Percentiles rank a stretch among this genome's conserved stretches.
Conservation (phyloP, 2,797 vertebrate genomes). For the Lepus oiostolus region DNA sequence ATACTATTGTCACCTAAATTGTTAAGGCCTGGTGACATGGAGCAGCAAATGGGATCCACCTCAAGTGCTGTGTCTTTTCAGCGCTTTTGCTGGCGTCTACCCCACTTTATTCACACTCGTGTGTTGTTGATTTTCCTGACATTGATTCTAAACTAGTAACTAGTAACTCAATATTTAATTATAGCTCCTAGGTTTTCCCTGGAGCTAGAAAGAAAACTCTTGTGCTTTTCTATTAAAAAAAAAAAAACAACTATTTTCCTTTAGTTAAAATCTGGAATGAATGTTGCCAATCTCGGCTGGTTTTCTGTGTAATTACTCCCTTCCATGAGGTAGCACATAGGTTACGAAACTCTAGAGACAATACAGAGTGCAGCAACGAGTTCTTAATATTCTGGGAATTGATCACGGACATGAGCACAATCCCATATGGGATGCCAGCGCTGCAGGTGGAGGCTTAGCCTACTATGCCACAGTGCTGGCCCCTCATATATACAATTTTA, state of each 20-base stretch:
- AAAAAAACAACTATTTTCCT: slow-evolving; percentile 2
- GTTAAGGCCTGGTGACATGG: background rate
- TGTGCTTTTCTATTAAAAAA: background rate
- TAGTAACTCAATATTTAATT: slow-evolving; percentile 57
- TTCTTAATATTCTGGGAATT: slow-evolving; percentile 36
- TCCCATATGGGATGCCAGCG: background rate
- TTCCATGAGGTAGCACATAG: background rate
- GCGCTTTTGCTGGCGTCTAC: background rate
- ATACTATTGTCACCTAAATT: background rate
- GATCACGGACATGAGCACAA: background rate
- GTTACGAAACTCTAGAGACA: background rate
- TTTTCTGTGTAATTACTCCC: slow-evolving; percentile 23
- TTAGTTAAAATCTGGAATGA: background rate
- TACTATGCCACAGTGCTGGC: too few relatives aligned
- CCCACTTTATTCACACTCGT: background rate
- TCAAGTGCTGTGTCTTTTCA: background rate
- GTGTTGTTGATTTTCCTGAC: background rate
- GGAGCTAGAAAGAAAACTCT: slow-evolving; percentile 28
- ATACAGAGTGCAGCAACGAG: background rate
- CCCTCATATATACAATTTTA: too few relatives aligned
- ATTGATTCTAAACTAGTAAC: slow-evolving; percentile 5
- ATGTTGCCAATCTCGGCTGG: background rate
- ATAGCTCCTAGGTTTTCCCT: slow-evolving; percentile 24
- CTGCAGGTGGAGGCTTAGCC: too few relatives aligned
- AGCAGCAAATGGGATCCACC: background rate